phyloP scores from a whole-genome alignment of 2,797 vertebrate species.

The Octomys mimax region DNA sequence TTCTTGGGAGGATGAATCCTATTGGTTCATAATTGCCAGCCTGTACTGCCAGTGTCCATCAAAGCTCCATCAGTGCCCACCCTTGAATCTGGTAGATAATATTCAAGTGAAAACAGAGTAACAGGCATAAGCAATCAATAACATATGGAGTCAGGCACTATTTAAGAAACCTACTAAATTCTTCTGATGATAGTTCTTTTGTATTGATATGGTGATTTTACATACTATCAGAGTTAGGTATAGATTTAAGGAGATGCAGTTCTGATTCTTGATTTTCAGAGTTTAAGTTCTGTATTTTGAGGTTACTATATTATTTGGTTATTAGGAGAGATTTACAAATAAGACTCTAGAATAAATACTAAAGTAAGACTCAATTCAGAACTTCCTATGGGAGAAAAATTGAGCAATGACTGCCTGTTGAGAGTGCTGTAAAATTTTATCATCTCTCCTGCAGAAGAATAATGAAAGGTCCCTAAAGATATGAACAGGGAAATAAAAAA shows the following conservation, averaged over 20 bases:
- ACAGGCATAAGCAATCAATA: background rate
- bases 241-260: background rate
- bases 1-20: background rate
- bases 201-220: background rate
- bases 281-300: background rate
- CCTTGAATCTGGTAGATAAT: background rate
- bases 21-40: background rate
- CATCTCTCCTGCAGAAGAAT: slow-evolving; percentile 26
- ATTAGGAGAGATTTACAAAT: background rate
- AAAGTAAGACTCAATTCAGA: slow-evolving; percentile 11
- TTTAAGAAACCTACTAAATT: background rate
- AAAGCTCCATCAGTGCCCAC: background rate
- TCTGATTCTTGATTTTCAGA: background rate
- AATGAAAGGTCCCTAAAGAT: background rate
- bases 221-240: background rate
- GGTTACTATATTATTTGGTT: background rate
- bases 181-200: background rate
- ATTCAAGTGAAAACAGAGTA: background rate
- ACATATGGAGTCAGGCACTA: background rate
- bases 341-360: background rate
- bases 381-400: background rate
- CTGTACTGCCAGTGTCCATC: background rate
- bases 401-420: background rate
- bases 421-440: slow-evolving; percentile 38
- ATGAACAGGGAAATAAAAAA: background rate